Base-by-base conservation (phyloP, 2,888 invertebrate species). In the Microctonus hyperodae region DNA sequence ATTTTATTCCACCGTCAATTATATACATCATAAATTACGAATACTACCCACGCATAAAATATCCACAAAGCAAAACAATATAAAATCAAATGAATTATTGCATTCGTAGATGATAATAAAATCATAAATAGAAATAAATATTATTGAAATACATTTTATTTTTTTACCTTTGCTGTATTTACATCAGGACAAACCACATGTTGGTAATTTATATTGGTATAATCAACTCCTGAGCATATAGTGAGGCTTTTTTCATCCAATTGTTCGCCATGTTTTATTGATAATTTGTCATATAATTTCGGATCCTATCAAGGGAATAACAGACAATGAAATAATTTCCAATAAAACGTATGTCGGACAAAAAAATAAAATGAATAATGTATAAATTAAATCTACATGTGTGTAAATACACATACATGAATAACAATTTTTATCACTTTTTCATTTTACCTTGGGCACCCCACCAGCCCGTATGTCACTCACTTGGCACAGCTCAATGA, bases 121-220 rank as follows among this genome's bases (percentile, higher is more conserved):
- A 44, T n/a, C 20, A 7, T 44, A 44, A 44, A 44, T 44, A 44
- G 44, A 44, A 44, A 44, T 44, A 20, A 16, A 44, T 16, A 1
- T 16, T 44, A 44, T 44, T 44, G 1, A 44, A 44, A 16, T n/a
- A n/a, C 16, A 25, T 25, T 59, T 59, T 50, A 53, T 65, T 87
- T 2, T 2, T 87, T 4, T 44, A 97, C 98, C 92, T 95, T 96
- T 55, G 98, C 98, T 22, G 93, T 95, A 72, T 92, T 93, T 20
- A 93, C 90, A 86, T 96, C 95, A 13, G 96, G 93, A 81, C 97
- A 98, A 70, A 98, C 94, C 76, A 99, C 93, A 85, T 97, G 97
- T 79, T 97, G 97, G 85, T 97, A 97, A 86, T 94, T 97, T 83
- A 98, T 97, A 86, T 98, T 98, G 83, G 99, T 99, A 85, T 99